phyloP scores from a whole-genome alignment of 2,888 invertebrate genomes.

The Periphyllus acericola region DNA sequence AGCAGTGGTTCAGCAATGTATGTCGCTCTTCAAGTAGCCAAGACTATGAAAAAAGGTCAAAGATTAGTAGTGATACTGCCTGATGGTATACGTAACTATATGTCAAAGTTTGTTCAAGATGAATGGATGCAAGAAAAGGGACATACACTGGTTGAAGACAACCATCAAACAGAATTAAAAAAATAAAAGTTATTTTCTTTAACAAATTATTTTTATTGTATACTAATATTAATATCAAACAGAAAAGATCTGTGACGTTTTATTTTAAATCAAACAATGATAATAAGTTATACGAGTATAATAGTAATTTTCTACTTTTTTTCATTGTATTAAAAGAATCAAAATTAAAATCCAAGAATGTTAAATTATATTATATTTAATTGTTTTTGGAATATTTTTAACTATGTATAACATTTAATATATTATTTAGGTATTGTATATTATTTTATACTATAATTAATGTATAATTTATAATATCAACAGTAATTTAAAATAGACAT shows the following conservation, averaged over 20 bases:
- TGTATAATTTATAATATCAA: too few species aligned
- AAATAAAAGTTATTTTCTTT: neutral
- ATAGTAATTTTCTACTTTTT: too few species aligned
- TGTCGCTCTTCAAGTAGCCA: conserved; percentile 80
- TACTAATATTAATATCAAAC: neutral
- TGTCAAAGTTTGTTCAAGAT: conserved; percentile 95
- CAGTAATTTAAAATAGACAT: too few species aligned
- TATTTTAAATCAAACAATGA: neutral
- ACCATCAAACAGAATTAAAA: neutral
- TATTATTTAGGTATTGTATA: too few species aligned
- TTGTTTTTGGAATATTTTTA: too few species aligned
- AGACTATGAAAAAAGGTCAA: conserved; percentile 82
- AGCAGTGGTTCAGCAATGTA: conserved; percentile 88
- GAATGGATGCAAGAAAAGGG: conserved; percentile 82
- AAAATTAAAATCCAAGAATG: too few species aligned
- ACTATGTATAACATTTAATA: too few species aligned
- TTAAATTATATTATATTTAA: too few species aligned
- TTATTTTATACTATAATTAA: too few species aligned
- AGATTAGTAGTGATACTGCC: conserved; percentile 91
- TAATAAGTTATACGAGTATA: too few species aligned
- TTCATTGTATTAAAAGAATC: too few species aligned
- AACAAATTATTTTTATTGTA: neutral
- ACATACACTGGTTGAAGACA: conserved; percentile 18
- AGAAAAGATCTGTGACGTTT: neutral
- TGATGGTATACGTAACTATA: conserved; percentile 96